Conservation (phyloP, 2,888 invertebrate genomes). For the Mythimna loreyi region DNA sequence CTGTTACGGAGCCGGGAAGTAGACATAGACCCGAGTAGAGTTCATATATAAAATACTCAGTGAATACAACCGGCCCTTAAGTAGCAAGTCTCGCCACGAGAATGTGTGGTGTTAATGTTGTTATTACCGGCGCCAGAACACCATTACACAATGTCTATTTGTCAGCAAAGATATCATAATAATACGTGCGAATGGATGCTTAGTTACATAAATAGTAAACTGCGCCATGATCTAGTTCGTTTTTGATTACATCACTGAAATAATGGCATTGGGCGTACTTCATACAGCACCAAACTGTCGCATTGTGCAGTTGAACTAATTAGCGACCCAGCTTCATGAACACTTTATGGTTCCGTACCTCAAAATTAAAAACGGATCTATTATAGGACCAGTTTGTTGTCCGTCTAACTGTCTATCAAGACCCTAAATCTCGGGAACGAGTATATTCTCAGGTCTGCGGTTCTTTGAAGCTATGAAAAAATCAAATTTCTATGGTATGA, state of each 20-base stretch:
- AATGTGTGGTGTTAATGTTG: neutral
- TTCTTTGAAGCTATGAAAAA: no score
- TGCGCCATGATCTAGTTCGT: conserved; percentile 32
- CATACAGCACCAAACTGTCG: conserved; percentile 7
- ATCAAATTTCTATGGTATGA: no score
- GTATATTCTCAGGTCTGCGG: no score
- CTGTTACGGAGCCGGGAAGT: no score
- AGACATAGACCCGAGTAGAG: no score
- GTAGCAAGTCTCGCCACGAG: neutral
- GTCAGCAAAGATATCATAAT: conserved; percentile 26
- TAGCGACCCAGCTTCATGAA: neutral
- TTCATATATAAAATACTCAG: no score
- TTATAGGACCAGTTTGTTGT: no score
- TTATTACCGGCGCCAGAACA: conserved; percentile 8
- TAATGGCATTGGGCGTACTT: neutral
- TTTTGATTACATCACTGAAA: conserved; percentile 33
- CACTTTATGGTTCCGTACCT: neutral
- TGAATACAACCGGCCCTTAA: no score
- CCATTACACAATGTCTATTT: conserved; percentile 21
- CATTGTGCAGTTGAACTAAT: conserved; percentile 19
- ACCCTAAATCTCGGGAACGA: no score
- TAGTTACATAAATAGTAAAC: conserved; percentile 36
- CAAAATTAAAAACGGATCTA: no score
- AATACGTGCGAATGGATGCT: conserved; percentile 45
- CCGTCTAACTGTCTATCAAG: no score